A percentile compares a stretch with the other conserved stretches of the same genome.
These are phyloP conservation scores for Phylloscopus trochilus DNA, from an alignment of 2,113 vertebrate genomes.

Conservation along the genomic window DNA sequence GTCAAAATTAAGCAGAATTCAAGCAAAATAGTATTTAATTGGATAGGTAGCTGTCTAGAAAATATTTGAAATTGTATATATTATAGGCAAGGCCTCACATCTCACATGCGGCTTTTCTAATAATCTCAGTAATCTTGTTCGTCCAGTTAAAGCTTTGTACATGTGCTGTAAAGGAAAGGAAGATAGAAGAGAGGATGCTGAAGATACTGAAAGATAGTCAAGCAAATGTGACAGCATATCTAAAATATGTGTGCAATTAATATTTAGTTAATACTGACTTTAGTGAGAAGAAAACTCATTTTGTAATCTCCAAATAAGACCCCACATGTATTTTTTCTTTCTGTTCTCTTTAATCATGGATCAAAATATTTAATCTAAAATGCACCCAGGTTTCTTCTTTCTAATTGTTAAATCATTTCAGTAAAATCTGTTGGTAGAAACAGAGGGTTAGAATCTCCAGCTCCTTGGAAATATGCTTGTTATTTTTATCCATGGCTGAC, in stretches of 20 bases:
- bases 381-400: neutral
- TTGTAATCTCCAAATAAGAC: neutral
- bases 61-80: neutral
- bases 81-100: neutral
- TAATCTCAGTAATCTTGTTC: neutral
- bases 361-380: conserved; percentile 41
- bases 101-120: neutral
- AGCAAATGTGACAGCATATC: neutral
- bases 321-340: neutral
- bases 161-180: neutral
- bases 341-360: neutral
- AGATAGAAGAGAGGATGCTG: neutral
- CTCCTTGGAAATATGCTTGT: conserved; percentile 60
- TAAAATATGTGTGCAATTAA: neutral
- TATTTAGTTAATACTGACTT: neutral
- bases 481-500: conserved; percentile 70
- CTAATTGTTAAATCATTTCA: conserved; percentile 43
- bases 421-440: conserved; percentile 34
- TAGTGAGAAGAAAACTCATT: neutral
- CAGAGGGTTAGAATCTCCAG: conserved; percentile 38
- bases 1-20: neutral
- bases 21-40: neutral
- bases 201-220: neutral
- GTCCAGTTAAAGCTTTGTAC: neutral
- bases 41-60: neutral